Percentiles rank a stretch among this genome's conserved stretches.
Evolutionary conservation across 1,140 invertebrate genomes (phyloP).

Genomic region (Heliconius congener): DNA sequence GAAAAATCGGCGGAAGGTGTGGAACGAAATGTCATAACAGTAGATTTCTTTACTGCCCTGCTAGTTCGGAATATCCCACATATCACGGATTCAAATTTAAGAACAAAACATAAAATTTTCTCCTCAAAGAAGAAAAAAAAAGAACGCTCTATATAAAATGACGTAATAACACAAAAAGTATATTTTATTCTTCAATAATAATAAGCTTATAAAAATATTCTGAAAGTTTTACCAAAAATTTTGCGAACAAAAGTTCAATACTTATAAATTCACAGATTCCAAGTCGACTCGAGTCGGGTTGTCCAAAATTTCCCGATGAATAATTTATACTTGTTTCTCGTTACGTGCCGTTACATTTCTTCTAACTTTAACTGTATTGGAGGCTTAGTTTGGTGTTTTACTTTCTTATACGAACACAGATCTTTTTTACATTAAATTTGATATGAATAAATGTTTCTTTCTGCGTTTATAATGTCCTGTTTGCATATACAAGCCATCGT

Average conservation of each 20-base stretch:
- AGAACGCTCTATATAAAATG: neutral
- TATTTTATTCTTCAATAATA: neutral
- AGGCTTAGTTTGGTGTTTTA: neutral
- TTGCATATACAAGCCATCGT: no score
- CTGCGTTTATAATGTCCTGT: no score
- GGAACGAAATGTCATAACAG: no score
- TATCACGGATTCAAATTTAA: no score
- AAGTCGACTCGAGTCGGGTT: neutral
- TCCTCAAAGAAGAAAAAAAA: neutral
- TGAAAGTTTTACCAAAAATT: conserved; percentile 24
- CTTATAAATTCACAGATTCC: conserved; percentile 30
- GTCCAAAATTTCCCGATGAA: conserved; percentile 33
- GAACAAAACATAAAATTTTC: no score
- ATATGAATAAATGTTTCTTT: no score
- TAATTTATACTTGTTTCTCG: conserved; percentile 32
- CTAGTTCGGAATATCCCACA: no score
- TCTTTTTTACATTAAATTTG: neutral
- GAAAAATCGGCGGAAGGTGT: no score
- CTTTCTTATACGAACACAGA: neutral
- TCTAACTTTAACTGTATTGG: neutral
- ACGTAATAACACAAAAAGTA: neutral
- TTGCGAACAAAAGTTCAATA: conserved; percentile 22
- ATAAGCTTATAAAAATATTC: conserved; percentile 18
- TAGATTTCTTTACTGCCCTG: no score
- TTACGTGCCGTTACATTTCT: conserved; percentile 9